phyloP scores from a whole-genome alignment of 2,113 vertebrate genomes.

The Rhipidura dahli region DNA sequence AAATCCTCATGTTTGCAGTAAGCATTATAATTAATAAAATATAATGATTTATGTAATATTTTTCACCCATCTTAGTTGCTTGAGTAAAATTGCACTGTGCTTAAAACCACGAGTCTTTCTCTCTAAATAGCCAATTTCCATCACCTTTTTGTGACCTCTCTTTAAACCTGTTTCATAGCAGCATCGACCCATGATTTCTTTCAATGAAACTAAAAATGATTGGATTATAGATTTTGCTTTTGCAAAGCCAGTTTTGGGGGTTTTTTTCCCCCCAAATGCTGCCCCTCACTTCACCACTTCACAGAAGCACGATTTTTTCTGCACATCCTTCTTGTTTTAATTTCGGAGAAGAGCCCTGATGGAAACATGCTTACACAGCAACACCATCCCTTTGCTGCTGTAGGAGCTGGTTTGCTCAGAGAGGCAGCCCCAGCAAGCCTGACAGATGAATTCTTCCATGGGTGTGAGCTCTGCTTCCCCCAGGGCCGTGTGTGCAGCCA shows the following conservation, averaged over 20 bases:
- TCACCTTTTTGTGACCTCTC: not conserved
- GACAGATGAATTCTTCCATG: not conserved
- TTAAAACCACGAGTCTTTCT: not conserved
- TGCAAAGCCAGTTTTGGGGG: not conserved
- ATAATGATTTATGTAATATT: not conserved
- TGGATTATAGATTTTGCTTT: not conserved
- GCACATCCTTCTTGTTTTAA: not conserved
- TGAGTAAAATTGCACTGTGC: not conserved
- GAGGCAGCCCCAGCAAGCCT: not conserved
- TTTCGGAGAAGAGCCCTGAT: not conserved
- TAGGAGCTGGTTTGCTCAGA: not conserved
- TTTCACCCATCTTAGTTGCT: not conserved
- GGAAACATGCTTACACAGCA: not conserved
- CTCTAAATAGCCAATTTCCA: not conserved
- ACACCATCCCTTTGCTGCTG: not conserved
- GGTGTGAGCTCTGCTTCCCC: conserved; percentile 2
- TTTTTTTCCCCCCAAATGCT: not conserved
- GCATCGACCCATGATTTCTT: not conserved
- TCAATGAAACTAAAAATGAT: not conserved
- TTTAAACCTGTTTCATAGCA: not conserved
- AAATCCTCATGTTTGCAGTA: not conserved
- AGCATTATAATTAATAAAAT: conserved; percentile 5
- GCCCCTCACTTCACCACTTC: not conserved
- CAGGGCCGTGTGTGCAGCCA: not conserved
- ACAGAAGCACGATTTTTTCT: not conserved